Conservation (phyloP, 2,888 invertebrate genomes). For the Sturmia bella region DNA sequence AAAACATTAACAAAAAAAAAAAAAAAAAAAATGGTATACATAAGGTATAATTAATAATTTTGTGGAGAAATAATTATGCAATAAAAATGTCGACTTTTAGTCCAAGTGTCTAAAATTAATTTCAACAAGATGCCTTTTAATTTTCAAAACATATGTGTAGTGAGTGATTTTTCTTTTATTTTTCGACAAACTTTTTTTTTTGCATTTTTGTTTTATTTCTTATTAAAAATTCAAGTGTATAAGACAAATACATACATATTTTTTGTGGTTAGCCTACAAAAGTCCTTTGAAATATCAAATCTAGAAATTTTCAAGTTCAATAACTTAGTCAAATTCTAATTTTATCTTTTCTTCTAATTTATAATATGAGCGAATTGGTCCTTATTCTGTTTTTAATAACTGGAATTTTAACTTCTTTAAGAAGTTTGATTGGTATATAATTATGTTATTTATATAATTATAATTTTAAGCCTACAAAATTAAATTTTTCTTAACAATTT, state of each 20-base stretch:
- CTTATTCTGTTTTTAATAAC: constrained; percentile 67
- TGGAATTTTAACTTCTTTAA: constrained; percentile 70
- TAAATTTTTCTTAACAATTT: constrained; percentile 21
- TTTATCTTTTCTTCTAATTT: constrained; percentile 34
- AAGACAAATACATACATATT: constrained; percentile 26
- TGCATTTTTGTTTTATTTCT: constrained; percentile 1
- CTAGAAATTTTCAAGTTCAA: constrained; percentile 57
- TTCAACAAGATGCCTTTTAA: constrained; percentile 17
- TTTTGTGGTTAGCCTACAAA: constrained; percentile 41
- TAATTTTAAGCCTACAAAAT: constrained; percentile 32
- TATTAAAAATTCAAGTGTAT: constrained; percentile 46
- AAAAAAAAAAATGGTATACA: constrained; percentile 28
- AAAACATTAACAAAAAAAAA: constrained; percentile 36
- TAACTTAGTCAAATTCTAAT: constrained; percentile 46
- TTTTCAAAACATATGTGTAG: constrained; percentile 4
- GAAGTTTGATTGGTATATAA: constrained; percentile 65
- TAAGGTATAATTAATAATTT: constrained; percentile 1
- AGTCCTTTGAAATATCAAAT: constrained; percentile 51
- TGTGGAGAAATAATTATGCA: constrained; percentile 32
- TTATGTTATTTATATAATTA: constrained; percentile 41
- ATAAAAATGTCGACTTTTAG: constrained; percentile 58
- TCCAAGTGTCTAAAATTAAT: constrained; percentile 50
- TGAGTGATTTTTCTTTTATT: not conserved
- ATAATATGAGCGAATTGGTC: constrained; percentile 71
- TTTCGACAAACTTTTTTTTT: constrained; percentile 1